Evolutionary conservation across 2,797 vertebrate genomes (phyloP).

Genomic region (Darevskia mixta): DNA sequence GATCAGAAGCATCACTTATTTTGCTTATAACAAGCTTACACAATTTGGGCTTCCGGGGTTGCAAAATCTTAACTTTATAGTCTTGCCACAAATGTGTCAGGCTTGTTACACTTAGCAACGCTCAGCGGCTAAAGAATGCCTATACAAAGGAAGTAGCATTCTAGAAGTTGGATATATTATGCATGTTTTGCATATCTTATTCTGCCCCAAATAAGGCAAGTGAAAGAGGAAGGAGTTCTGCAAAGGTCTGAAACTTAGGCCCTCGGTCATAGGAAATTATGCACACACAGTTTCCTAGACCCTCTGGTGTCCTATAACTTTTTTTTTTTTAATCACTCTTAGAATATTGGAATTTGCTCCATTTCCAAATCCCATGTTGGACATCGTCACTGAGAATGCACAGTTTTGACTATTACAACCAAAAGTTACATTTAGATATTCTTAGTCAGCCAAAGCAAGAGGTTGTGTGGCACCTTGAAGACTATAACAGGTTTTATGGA

Average conservation of each 20-base stretch:
- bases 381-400: not conserved
- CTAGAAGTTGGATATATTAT: not conserved
- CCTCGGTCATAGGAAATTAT: not conserved
- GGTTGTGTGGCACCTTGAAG: not conserved
- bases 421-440: not conserved
- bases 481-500: not conserved
- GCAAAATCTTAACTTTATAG: not conserved
- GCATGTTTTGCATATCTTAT: not conserved
- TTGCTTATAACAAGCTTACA: not conserved
- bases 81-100: not conserved
- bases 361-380: not conserved
- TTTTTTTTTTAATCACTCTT: not conserved
- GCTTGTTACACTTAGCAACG: not conserved
- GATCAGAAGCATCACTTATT: not conserved
- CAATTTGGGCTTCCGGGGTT: not conserved
- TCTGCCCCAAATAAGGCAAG: not conserved
- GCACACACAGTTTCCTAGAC: not conserved
- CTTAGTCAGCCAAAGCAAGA: not conserved
- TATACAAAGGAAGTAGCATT: not conserved
- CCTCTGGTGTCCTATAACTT: not conserved
- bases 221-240: not conserved
- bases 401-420: not conserved
- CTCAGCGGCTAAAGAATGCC: not conserved
- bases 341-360: not conserved
- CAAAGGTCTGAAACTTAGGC: not conserved